Evolutionary conservation across 2,797 vertebrate species (phyloP).

Genomic region (Amazona ochrocephala): DNA sequence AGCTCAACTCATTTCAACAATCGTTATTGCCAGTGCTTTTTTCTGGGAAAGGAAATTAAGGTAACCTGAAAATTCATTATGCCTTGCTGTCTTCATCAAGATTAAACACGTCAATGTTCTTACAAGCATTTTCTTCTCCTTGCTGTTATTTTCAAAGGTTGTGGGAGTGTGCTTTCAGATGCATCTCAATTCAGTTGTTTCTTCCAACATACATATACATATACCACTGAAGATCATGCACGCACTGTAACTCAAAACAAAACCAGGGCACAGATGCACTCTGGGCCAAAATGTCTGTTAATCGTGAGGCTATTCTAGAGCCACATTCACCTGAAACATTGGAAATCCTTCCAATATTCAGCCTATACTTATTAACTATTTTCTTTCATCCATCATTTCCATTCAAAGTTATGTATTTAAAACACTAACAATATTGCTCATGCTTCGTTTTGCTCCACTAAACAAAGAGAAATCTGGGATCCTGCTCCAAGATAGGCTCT

Average conservation of each 20-base stretch:
- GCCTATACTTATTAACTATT: not conserved
- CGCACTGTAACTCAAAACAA: not conserved
- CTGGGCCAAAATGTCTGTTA: not conserved
- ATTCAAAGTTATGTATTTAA: not conserved
- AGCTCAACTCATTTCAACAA: not conserved
- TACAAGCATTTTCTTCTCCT: not conserved
- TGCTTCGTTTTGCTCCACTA: not conserved
- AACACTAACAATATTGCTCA: not conserved
- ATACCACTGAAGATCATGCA: not conserved
- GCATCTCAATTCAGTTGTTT: not conserved
- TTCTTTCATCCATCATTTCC: not conserved
- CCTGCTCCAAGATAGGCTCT: not conserved
- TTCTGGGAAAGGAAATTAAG: not conserved
- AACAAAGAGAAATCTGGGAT: not conserved
- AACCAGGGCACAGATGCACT: not conserved
- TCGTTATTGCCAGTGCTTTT: not conserved
- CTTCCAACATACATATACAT: not conserved
- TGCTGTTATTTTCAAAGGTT: not conserved
- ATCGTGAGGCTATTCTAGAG: not conserved
- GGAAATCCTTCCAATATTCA: not conserved
- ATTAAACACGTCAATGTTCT: not conserved
- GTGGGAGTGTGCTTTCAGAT: not conserved
- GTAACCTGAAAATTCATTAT: not conserved
- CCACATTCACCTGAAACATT: not conserved
- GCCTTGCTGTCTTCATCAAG: not conserved